phyloP scores from a whole-genome alignment of 2,797 vertebrate genomes.

The Myiotriccus ornatus region DNA sequence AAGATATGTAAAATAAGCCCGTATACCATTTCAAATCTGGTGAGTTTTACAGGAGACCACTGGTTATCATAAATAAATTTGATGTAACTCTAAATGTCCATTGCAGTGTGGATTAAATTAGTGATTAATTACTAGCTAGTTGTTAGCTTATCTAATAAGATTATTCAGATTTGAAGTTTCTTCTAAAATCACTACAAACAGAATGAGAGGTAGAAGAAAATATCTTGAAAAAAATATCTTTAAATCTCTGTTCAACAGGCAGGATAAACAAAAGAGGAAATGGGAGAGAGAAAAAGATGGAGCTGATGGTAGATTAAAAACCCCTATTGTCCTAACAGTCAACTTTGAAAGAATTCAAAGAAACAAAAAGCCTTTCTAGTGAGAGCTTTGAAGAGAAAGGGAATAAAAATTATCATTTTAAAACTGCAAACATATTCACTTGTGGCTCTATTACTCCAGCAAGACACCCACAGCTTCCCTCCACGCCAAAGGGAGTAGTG shows the following conservation, averaged over 20 bases:
- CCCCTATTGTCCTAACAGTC: not conserved
- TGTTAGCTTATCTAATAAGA: not conserved
- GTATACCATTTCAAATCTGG: not conserved
- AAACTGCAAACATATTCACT: conserved; percentile 1
- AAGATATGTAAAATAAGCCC: not conserved
- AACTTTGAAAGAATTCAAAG: conserved; percentile 9
- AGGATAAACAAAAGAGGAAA: not conserved
- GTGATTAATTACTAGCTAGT: not conserved
- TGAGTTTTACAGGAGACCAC: conserved; percentile 16
- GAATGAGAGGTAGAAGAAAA: not conserved
- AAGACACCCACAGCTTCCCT: conserved; percentile 5
- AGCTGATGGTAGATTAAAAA: conserved; percentile 20
- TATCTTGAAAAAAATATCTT: not conserved
- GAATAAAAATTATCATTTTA: not conserved
- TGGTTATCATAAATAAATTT: conserved; percentile 23
- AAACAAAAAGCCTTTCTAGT: not conserved
- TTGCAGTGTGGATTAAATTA: not conserved
- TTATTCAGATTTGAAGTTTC: not conserved
- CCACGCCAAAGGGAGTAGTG: not conserved
- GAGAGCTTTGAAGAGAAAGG: not conserved
- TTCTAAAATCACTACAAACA: not conserved
- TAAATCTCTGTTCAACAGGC: not conserved
- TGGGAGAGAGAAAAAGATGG: not conserved
- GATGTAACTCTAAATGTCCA: not conserved
- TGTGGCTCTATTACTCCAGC: not conserved